phyloP scores from a whole-genome alignment of 1,140 invertebrate species.

The Diprion similis region DNA sequence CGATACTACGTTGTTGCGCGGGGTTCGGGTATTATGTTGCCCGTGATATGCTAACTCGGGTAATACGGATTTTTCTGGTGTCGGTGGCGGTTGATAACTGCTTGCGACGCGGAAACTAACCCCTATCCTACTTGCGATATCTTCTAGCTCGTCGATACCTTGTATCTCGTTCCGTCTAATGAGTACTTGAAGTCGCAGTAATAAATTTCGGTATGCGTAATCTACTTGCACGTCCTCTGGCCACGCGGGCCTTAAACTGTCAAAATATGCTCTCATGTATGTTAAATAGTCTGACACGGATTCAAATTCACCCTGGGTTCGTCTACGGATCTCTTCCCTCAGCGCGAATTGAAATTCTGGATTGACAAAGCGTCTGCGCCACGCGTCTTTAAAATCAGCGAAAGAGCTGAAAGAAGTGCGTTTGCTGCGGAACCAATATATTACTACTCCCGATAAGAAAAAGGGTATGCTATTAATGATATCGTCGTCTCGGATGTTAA shows the following conservation, averaged over 20 bases:
- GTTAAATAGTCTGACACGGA: constrained; percentile 3
- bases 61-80: constrained; percentile 12
- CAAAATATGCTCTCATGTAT: constrained; percentile 1
- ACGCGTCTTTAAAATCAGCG: not conserved
- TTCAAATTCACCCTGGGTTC: not conserved
- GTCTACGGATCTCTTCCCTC: constrained; percentile 7
- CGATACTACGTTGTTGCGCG: too few relatives aligned
- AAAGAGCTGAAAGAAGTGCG: not conserved
- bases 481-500: not conserved
- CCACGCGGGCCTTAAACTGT: not conserved
- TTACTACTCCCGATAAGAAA: not conserved
- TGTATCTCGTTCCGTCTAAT: not conserved
- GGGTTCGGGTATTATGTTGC: not conserved
- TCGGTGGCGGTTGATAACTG: constrained; percentile 4
- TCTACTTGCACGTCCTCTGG: not conserved
- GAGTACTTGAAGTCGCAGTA: constrained; percentile 11
- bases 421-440: not conserved
- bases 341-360: not conserved
- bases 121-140: not conserved
- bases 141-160: not conserved
- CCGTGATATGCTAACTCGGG: constrained; percentile 17
- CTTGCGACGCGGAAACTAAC: not conserved
- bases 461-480: not conserved
- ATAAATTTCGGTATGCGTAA: constrained; percentile 16
- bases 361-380: not conserved